phyloP scores from a whole-genome alignment of 2,797 vertebrate species.

The Hemitrygon akajei region DNA sequence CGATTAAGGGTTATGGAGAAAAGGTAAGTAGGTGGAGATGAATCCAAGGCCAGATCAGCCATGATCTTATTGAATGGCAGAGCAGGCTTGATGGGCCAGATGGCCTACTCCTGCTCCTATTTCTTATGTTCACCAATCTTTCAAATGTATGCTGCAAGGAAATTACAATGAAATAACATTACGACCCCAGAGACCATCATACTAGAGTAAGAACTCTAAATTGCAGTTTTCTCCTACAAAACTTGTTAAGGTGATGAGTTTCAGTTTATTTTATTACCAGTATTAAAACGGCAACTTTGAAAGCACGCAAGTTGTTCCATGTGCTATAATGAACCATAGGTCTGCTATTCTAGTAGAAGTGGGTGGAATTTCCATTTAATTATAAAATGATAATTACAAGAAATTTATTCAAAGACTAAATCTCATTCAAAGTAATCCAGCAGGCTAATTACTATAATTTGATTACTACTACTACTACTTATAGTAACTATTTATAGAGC shows the following conservation, averaged over 20 bases:
- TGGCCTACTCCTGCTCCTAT: too few species aligned
- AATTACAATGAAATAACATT: not conserved
- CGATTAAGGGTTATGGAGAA: too few species aligned
- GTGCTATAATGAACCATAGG: not conserved
- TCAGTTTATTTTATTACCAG: not conserved
- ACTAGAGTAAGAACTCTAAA: not conserved
- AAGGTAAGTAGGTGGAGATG: too few species aligned
- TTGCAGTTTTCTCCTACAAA: not conserved
- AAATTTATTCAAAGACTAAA: not conserved
- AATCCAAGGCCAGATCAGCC: too few species aligned
- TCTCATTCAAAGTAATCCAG: not conserved
- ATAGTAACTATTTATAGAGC: too few species aligned
- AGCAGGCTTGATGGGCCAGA: too few species aligned
- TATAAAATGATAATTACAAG: not conserved
- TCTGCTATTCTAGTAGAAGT: not conserved
- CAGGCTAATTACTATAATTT: slow-evolving; percentile 1
- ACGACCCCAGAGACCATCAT: not conserved
- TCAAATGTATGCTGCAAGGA: not conserved
- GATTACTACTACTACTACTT: not conserved
- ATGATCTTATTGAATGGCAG: too few species aligned
- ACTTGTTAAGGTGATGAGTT: not conserved
- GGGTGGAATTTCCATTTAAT: not conserved
- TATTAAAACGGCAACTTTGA: not conserved
- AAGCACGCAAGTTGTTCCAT: not conserved
- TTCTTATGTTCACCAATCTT: not conserved